phyloP scores from a whole-genome alignment of 2,797 vertebrate genomes.

The Falco naumanni region DNA sequence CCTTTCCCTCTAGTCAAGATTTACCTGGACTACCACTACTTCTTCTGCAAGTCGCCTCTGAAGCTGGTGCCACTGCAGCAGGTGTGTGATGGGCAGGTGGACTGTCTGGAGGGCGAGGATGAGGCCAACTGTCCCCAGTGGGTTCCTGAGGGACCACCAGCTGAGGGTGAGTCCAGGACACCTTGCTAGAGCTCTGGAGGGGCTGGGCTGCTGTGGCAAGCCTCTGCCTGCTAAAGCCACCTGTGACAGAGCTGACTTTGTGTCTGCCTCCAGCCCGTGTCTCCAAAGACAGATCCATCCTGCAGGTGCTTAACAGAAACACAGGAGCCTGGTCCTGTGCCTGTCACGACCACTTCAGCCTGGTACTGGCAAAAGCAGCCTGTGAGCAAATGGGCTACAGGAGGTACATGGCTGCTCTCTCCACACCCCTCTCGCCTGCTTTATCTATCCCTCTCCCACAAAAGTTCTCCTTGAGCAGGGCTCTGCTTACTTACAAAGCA shows the following conservation, averaged over 20 bases:
- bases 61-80: slow-evolving; percentile 82
- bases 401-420: slow-evolving; percentile 64
- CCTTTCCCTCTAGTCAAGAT: slow-evolving; percentile 78
- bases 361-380: slow-evolving; percentile 76
- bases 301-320: slow-evolving; percentile 81
- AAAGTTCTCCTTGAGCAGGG: too few species aligned
- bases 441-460: background rate
- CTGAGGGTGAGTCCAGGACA: slow-evolving; percentile 53
- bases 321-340: slow-evolving; percentile 81
- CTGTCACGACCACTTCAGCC: slow-evolving; percentile 84
- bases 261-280: slow-evolving; percentile 82
- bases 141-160: background rate
- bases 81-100: slow-evolving; percentile 83
- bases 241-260: background rate
- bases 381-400: slow-evolving; percentile 89
- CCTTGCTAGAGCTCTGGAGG: accelerated
- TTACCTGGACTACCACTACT: slow-evolving; percentile 86
- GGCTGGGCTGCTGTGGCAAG: background rate
- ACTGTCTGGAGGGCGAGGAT: slow-evolving; percentile 86
- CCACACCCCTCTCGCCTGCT: background rate
- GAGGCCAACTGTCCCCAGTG: slow-evolving; percentile 81
- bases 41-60: slow-evolving; percentile 83
- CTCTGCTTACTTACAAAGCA: accelerated
- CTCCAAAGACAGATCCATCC: slow-evolving; percentile 74
- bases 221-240: accelerated